phyloP scores from a whole-genome alignment of 2,797 vertebrate species.

The Cetoscarus ocellatus region DNA sequence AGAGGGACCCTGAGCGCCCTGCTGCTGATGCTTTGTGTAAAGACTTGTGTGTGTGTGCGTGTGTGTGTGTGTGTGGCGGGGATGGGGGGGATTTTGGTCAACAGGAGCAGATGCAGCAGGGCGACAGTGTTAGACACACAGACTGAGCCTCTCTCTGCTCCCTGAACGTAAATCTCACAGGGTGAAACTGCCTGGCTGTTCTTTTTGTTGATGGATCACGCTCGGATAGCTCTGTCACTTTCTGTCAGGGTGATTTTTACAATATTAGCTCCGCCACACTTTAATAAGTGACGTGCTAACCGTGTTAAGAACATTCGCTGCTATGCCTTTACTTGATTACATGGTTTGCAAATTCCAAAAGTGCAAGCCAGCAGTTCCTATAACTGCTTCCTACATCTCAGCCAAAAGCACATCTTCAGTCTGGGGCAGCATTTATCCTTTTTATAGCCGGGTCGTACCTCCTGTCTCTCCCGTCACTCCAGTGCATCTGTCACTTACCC shows the following conservation, averaged over 20 bases:
- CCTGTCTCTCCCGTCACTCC: slow-evolving; percentile 50
- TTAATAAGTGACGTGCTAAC: slow-evolving; percentile 33
- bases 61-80: too few relatives aligned
- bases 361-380: slow-evolving; percentile 62
- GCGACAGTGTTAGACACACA: slow-evolving; percentile 5
- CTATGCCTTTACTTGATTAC: slow-evolving; percentile 54
- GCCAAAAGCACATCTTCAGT: slow-evolving; percentile 40
- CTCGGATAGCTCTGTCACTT: background rate
- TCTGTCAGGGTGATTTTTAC: background rate
- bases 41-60: too few relatives aligned
- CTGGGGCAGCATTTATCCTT: slow-evolving; percentile 52
- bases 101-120: slow-evolving; percentile 38
- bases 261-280: slow-evolving; percentile 1
- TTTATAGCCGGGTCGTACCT: slow-evolving; percentile 64
- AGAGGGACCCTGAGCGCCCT: slow-evolving; percentile 26
- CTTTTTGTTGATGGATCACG: background rate
- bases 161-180: slow-evolving; percentile 27
- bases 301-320: slow-evolving; percentile 25
- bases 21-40: slow-evolving; percentile 39
- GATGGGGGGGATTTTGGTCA: slow-evolving; percentile 33
- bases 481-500: slow-evolving; percentile 67
- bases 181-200: slow-evolving; percentile 1
- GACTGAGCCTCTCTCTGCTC: slow-evolving; percentile 16
- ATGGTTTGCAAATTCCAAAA: slow-evolving; percentile 62
- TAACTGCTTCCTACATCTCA: slow-evolving; percentile 41